phyloP scores from a whole-genome alignment of 2,888 invertebrate species.

The Agriotes lineatus region DNA sequence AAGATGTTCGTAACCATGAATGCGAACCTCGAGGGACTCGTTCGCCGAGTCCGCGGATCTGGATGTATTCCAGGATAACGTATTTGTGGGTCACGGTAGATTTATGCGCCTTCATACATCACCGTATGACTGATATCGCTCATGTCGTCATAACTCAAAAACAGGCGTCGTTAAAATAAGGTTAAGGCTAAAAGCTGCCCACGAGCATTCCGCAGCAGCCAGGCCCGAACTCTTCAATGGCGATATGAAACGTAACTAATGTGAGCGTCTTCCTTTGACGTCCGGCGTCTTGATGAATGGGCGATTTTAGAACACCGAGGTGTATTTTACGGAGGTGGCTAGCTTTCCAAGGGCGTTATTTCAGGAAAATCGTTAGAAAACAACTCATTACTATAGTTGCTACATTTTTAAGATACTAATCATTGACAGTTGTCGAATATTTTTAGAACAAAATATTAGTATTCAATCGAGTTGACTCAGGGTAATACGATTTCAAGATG shows the following conservation, averaged over 20 bases:
- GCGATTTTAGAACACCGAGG: no score
- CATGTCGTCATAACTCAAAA: constrained; percentile 29
- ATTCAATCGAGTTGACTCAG: no score
- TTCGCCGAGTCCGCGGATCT: not conserved
- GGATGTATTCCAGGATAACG: constrained; percentile 5
- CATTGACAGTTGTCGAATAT: no score
- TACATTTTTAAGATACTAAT: no score
- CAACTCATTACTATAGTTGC: no score
- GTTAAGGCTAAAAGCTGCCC: constrained; percentile 26
- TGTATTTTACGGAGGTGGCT: no score
- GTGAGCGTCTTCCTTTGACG: not conserved
- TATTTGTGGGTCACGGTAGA: constrained; percentile 4
- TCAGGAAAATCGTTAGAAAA: no score
- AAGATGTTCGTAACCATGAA: not conserved
- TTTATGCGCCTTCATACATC: constrained; percentile 23
- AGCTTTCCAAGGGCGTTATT: no score
- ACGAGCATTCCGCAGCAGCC: not conserved
- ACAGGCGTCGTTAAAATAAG: constrained; percentile 14
- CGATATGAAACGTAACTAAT: constrained; percentile 7
- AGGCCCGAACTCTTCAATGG: constrained; percentile 2
- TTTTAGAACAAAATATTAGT: no score
- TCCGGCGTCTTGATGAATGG: constrained; percentile 8
- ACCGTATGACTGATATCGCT: constrained; percentile 21
- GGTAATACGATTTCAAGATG: no score
- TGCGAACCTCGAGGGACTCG: not conserved